Evolutionary conservation across 2,888 invertebrate genomes (phyloP).

Genomic region (Lepas anatifera): DNA sequence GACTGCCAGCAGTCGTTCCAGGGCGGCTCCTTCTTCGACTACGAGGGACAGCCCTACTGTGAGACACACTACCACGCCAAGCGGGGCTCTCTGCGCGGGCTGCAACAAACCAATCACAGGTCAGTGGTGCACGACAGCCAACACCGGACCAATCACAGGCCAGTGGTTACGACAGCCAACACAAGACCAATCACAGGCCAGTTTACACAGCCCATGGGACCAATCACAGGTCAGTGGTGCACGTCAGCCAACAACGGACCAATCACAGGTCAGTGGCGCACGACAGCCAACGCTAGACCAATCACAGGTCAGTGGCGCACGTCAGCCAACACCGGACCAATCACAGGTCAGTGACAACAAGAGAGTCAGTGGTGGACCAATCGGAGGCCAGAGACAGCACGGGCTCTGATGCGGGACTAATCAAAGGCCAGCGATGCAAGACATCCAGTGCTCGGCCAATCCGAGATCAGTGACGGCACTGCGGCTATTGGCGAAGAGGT

Average conservation of each 20-base stretch:
- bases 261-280: constrained; percentile 52
- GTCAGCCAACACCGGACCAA: too few relatives aligned
- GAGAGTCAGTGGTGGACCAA: too few relatives aligned
- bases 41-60: constrained; percentile 95
- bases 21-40: constrained; percentile 96
- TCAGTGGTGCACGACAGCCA: constrained; percentile 24
- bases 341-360: too few relatives aligned
- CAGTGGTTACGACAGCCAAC: too few relatives aligned
- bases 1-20: constrained; percentile 95
- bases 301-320: background rate
- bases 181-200: too few relatives aligned
- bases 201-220: too few relatives aligned
- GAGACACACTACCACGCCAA: constrained; percentile 98
- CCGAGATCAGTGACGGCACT: constrained; percentile 43
- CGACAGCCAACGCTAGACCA: background rate
- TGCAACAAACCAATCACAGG: constrained; percentile 94
- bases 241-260: constrained; percentile 96
- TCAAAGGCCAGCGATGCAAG: too few relatives aligned
- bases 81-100: constrained; percentile 91
- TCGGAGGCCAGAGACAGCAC: constrained; percentile 60
- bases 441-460: background rate
- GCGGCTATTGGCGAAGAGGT: background rate
- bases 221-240: too few relatives aligned
- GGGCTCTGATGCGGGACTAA: too few relatives aligned
- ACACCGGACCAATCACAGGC: background rate